Evolutionary conservation across 2,797 vertebrate genomes (phyloP), one percentile per base, ranked within the genome.

Genomic region (Periparus ater): DNA sequence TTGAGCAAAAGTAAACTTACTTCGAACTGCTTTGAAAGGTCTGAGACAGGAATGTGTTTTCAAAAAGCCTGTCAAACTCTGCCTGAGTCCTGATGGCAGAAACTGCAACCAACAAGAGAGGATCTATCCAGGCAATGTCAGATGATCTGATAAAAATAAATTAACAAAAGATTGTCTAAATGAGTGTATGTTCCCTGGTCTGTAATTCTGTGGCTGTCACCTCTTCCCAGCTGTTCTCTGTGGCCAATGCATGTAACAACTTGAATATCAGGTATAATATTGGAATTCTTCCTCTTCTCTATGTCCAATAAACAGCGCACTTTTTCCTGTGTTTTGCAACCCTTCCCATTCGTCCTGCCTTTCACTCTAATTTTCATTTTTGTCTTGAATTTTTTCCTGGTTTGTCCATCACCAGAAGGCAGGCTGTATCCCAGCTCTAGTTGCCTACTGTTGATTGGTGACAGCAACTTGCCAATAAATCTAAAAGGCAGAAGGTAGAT

Each of bases 11-110:
- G 53, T 72, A 81, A 94, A 81, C 27, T 89, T 17, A 62, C 54
- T 89, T 85, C 45, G 13, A 90, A 60, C 27, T 61, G 61, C 70
- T 84, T 67, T 42, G 50, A 30, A 93, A 66, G 73, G 89, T 85
- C 73, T 73, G 77, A 73, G 60, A 23, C 23, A 19, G 57, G 32
- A 81, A 36, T 38, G 8, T 78, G 36, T 81, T 73, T 48, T 86
- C 27, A 62, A 66, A 92, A 80, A 78, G 11, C 47, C 36, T 90
- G 34, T 91, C 58, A 44, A 90, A 57, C 4, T 58, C 68, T 68
- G 38, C 47, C 34, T 13, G 54, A 68, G 22, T 78, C 58, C 58
- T 76, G 38, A 27, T 68, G 25, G 42, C 54, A 76, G 78, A 82
- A 91, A 58, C 42, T 65, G 3, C 47, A 66, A 36, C 25, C 19